phyloP scores from a whole-genome alignment of 2,113 vertebrate species.

The Larimichthys crocea region DNA sequence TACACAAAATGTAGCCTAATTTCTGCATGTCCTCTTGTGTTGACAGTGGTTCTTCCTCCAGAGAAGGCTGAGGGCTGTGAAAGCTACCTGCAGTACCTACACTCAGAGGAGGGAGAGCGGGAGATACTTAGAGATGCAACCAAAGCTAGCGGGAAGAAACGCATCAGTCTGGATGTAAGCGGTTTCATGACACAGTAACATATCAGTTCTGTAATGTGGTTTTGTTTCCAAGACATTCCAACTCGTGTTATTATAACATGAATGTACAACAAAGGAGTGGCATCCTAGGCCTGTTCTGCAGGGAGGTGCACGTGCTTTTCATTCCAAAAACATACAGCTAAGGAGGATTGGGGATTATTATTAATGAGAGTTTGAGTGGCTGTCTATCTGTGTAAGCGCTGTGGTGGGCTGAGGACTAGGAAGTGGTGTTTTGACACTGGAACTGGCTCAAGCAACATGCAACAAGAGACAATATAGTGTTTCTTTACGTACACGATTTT shows the following conservation, averaged over 20 bases:
- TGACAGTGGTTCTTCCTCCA: constrained; percentile 82
- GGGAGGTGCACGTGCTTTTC: not conserved
- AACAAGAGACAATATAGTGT: not conserved
- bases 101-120: constrained; percentile 76
- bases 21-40: constrained; percentile 29
- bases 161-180: constrained; percentile 84
- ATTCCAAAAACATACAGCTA: not conserved
- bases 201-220: not conserved
- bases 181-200: not conserved
- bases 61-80: constrained; percentile 85
- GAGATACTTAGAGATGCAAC: constrained; percentile 61
- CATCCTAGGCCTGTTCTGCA: not conserved
- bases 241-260: not conserved
- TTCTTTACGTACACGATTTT: not conserved
- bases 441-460: not conserved
- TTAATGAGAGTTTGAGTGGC: not conserved
- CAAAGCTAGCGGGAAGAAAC: constrained; percentile 77
- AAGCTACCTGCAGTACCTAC: constrained; percentile 73
- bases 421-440: not conserved
- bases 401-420: not conserved
- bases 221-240: not conserved
- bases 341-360: not conserved
- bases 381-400: not conserved
- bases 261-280: not conserved
- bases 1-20: not conserved